Evolutionary conservation across 2,797 vertebrate genomes (phyloP), one percentile per base, ranked within the genome.

Genomic region (Pterois miles): DNA sequence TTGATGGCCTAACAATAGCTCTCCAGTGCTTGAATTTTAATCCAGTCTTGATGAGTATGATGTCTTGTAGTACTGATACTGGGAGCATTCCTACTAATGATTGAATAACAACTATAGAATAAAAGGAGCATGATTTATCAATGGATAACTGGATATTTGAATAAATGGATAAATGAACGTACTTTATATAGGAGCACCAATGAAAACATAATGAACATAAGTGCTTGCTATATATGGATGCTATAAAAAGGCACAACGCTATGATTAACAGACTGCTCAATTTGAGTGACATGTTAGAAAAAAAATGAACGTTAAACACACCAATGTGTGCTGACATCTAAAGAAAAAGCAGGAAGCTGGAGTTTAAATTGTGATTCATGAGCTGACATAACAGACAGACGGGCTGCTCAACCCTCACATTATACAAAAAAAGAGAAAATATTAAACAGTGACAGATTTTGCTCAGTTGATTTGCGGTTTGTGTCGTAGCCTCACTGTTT

Each of bases 401-500:
- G 2, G 6, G 3, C 36, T 23, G 25, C 31, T 53, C 0, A 2
- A 53, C 40, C 4, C 8, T 76, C 1, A 16, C 2, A n/a, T n/a
- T n/a, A n/a, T n/a, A n/a, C n/a, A n/a, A n/a, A n/a, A n/a, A n/a
- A n/a, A n/a, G n/a, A n/a, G n/a, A n/a, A n/a, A 71, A 56, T 22
- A 36, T 33, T 22, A 48, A 77, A 72, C 2, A 18, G 23, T 23
- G 27, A 65, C 14, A 68, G 31, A 57, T 36, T 82, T 40, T 22
- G 20, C 71, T 85, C 75, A 57, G 72, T 74, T 22, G 50, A 59
- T 43, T 72, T 77, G 81, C 0, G 80, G 85, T 86, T 85, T 72
- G 52, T 69, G 29, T 81, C 10, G n/a, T 29, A 36, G 81, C 18
- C 65, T 72, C 74, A 87, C 23, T 89, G n/a, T 86, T 91, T 91